phyloP scores from a whole-genome alignment of 1,140 invertebrate species.

The Vanessa tameamea region DNA sequence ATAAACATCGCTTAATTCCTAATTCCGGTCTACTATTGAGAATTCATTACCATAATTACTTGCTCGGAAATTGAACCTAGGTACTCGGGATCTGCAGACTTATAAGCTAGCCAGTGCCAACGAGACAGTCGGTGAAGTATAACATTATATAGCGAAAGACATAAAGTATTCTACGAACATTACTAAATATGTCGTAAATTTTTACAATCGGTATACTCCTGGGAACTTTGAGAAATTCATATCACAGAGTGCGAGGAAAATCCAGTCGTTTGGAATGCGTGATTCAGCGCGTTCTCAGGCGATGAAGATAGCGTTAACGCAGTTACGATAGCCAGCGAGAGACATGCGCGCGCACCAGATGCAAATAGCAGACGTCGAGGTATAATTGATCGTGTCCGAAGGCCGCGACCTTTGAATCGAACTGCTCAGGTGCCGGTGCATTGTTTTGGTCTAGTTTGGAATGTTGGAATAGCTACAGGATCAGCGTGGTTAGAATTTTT shows the following conservation, averaged over 20 bases:
- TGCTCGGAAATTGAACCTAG: no score
- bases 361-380: slow-evolving; percentile 9
- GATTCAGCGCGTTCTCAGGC: slow-evolving; percentile 25
- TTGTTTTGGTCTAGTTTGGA: background rate
- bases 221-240: slow-evolving; percentile 29
- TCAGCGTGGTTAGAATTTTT: no score
- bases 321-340: background rate
- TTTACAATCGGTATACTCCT: background rate
- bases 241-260: slow-evolving; percentile 27
- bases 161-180: no score
- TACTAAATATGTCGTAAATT: no score
- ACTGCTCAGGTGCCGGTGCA: slow-evolving; percentile 3
- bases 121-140: no score
- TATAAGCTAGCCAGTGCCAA: no score
- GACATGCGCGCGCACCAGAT: slow-evolving; percentile 12
- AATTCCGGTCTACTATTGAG: no score
- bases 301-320: slow-evolving; percentile 13
- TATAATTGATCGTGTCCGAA: slow-evolving; percentile 25
- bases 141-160: no score
- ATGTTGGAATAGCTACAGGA: background rate
- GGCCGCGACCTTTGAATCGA: slow-evolving; percentile 20
- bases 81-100: no score
- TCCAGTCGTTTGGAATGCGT: slow-evolving; percentile 22
- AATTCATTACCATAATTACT: no score
- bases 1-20: no score